Evolutionary conservation across 2,797 vertebrate genomes (phyloP).

Genomic region (Sebastolobus altivelis): DNA sequence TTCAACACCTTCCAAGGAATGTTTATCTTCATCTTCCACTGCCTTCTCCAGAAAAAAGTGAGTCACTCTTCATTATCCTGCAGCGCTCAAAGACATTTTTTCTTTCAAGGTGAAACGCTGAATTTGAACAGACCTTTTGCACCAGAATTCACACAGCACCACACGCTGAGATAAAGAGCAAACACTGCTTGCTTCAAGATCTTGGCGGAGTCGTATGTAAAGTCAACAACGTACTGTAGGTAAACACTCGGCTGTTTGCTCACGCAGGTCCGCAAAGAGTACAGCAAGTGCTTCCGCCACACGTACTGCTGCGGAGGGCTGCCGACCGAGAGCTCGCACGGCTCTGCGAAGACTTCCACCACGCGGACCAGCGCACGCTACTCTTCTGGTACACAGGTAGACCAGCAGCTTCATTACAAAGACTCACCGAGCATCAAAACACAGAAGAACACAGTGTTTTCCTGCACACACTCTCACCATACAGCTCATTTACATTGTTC

Average conservation of each 20-base stretch:
- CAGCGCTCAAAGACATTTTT: background rate
- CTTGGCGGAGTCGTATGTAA: slow-evolving; percentile 59
- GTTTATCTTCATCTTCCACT: slow-evolving; percentile 99
- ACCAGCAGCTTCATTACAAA: slow-evolving; percentile 50
- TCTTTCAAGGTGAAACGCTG: slow-evolving; percentile 45
- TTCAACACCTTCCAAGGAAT: slow-evolving; percentile 99
- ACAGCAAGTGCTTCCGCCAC: slow-evolving; percentile 98
- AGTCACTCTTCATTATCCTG: slow-evolving; percentile 59
- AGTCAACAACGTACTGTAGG: slow-evolving; percentile 58
- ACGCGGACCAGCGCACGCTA: slow-evolving; percentile 96
- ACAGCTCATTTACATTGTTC: slow-evolving; percentile 16
- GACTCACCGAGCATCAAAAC: background rate
- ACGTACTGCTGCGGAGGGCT: slow-evolving; percentile 95
- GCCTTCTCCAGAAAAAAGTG: slow-evolving; percentile 98
- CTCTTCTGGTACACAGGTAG: slow-evolving; percentile 99
- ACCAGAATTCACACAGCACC: slow-evolving; percentile 22
- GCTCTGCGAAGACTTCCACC: slow-evolving; percentile 95
- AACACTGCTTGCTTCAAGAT: slow-evolving; percentile 45
- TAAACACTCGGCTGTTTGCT: slow-evolving; percentile 64
- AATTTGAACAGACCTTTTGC: slow-evolving; percentile 23
- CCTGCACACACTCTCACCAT: background rate
- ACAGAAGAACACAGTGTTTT: background rate
- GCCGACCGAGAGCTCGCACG: slow-evolving; percentile 95
- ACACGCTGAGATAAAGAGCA: slow-evolving; percentile 61
- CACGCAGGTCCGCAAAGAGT: slow-evolving; percentile 95